Conservation (phyloP, 2,797 vertebrate genomes). For the Buphagus erythrorhynchus region DNA sequence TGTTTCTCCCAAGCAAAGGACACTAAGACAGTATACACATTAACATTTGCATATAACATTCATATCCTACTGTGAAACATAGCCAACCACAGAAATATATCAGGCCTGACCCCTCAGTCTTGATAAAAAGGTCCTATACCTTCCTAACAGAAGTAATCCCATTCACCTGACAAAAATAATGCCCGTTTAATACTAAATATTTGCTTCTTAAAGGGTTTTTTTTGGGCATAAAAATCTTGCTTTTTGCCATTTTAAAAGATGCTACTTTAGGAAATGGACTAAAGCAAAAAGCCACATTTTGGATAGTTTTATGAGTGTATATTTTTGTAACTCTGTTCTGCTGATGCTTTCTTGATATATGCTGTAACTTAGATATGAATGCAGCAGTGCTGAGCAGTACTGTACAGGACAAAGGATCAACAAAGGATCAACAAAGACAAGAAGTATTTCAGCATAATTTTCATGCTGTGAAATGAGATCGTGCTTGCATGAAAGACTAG, state of each 20-base stretch:
- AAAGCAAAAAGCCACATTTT: background rate
- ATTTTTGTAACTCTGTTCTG: background rate
- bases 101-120: background rate
- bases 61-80: background rate
- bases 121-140: background rate
- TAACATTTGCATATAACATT: background rate
- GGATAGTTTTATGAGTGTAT: background rate
- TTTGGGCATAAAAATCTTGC: background rate
- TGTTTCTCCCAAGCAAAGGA: background rate
- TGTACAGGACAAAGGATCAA: background rate
- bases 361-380: background rate
- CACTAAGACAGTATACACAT: background rate
- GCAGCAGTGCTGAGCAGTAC: background rate
- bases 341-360: background rate
- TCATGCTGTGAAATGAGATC: background rate
- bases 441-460: background rate
- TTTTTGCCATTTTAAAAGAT: background rate
- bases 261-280: background rate
- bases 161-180: background rate
- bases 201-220: fast-evolving
- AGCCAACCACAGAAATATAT: background rate
- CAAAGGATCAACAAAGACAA: background rate
- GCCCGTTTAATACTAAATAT: background rate
- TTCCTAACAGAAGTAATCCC: background rate
- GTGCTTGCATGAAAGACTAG: background rate